phyloP scores from a whole-genome alignment of 2,113 vertebrate genomes.

The Myiagra hebetior region DNA sequence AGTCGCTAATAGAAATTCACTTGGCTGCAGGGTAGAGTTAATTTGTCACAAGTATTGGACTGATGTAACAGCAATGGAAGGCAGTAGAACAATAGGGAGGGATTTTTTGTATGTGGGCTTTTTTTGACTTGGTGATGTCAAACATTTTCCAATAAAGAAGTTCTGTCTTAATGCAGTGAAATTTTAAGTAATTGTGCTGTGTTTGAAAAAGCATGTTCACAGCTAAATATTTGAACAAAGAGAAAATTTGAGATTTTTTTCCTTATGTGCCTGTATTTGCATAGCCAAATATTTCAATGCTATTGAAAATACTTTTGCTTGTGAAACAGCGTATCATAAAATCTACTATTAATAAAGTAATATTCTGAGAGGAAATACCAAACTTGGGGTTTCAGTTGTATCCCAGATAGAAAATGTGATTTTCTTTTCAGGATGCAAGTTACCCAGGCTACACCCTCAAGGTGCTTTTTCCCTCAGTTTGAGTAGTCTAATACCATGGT shows the following conservation, averaged over 20 bases:
- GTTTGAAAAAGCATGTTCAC: constrained; percentile 37
- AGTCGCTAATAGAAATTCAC: constrained; percentile 75
- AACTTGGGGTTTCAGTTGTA: neutral
- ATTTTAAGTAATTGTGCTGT: constrained; percentile 36
- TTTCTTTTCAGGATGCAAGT: neutral
- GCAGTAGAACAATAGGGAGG: constrained; percentile 58
- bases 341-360: neutral
- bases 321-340: neutral
- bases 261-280: neutral
- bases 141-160: constrained; percentile 58
- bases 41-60: constrained; percentile 71
- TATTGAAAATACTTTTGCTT: neutral
- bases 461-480: neutral
- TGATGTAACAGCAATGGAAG: constrained; percentile 76
- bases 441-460: neutral
- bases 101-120: neutral
- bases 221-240: neutral
- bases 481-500: neutral
- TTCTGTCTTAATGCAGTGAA: constrained; percentile 46
- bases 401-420: neutral
- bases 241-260: neutral
- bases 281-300: neutral
- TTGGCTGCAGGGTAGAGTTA: constrained; percentile 75
- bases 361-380: neutral
- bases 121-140: constrained; percentile 37